Evolutionary conservation across 2,888 invertebrate species (phyloP), one percentile per base, ranked within the genome.

Genomic region (Hyppa rectilinea): DNA sequence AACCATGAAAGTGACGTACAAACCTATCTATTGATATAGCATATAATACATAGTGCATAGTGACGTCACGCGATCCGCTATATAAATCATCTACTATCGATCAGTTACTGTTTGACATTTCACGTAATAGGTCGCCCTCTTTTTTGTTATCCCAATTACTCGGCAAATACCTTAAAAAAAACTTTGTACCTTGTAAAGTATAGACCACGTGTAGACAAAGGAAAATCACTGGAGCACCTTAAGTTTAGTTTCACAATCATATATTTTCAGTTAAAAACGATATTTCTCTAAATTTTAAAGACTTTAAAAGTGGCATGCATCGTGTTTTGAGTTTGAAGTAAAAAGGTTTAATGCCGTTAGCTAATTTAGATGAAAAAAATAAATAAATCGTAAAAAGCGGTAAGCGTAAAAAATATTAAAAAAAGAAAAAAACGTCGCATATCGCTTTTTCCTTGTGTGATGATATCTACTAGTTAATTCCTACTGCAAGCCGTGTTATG

Each of bases 21-120:
- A n/a, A n/a, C 4, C n/a, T n/a, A 68, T 6, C 26, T 50, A 20
- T 14, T 4, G 52, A 56, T 45, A 56, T 43, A 64, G 55, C 73
- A n/a, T 69, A 61, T 69, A 71, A 45, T 81, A 65, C 50, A 62
- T 55, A 78, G 63, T 61, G 58, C 45, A 62, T 55, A 78, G 63
- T 61, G 58, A 38, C 47, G 50, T 53, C 61, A 38, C 23, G 43
- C 49, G 52, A 60, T 36, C 29, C 52, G 36, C 47, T 20, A 10
- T 65, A 65, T 81, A 73, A 81, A 76, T 84, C 85, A 83, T 85
- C 82, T 76, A 74, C 77, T 75, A 88, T 88, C 84, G 88, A 89
- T 88, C 85, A 67, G 71, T 71, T 75, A 71, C 71, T 82, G 65
- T 86, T 82, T 83, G 84, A 73, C 86, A 84, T 79, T 82, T 81